Evolutionary conservation across 2,113 vertebrate species (phyloP).

Genomic region (Sclerurus mexicanus): DNA sequence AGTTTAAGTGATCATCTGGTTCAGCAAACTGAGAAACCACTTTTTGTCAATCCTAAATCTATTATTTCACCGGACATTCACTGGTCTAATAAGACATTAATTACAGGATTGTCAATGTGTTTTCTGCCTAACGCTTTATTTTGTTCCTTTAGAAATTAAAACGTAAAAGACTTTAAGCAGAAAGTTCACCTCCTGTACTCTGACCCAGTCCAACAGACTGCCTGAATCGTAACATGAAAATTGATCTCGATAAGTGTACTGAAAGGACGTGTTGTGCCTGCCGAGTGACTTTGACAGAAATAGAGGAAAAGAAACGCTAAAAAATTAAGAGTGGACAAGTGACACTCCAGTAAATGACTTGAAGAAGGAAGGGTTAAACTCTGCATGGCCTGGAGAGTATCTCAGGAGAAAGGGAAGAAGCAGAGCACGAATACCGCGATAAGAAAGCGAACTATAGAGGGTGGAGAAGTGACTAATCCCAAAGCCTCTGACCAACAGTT

Average conservation of each 20-base stretch:
- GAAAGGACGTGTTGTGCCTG: neutral
- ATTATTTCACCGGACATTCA: neutral
- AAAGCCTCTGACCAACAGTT: neutral
- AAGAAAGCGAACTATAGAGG: neutral
- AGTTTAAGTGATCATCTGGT: neutral
- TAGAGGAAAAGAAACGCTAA: neutral
- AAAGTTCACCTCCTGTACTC: neutral
- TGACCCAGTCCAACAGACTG: neutral
- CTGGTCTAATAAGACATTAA: neutral
- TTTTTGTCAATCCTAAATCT: neutral
- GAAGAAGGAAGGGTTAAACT: neutral
- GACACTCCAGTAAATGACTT: neutral
- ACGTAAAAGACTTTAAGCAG: neutral
- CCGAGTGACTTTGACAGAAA: neutral
- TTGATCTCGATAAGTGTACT: neutral
- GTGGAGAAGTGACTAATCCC: neutral
- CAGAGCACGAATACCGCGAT: fast-evolving
- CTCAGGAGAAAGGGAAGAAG: neutral
- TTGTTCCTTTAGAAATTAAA: neutral
- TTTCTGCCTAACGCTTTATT: neutral
- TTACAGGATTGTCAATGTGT: neutral
- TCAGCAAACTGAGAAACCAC: neutral
- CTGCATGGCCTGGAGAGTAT: neutral
- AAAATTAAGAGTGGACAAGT: neutral
- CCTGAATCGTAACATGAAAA: neutral